Evolutionary conservation across 35 echinoderm and acorn worm genomes (phyloP).

Genomic region (Eucidaris tribuloides): DNA sequence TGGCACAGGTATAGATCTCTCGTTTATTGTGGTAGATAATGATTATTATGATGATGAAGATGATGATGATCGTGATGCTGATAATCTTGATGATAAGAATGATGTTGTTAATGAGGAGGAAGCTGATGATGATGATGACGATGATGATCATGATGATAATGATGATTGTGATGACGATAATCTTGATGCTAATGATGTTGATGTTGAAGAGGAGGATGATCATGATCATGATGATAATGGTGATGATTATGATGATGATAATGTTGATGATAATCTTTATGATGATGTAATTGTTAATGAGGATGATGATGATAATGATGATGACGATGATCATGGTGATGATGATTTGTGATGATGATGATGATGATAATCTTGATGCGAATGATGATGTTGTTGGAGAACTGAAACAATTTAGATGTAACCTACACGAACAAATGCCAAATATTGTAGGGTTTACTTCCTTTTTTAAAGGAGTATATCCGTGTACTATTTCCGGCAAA

Average conservation of each 20-base stretch:
- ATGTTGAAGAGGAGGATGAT: background rate
- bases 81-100: background rate
- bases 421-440: background rate
- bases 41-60: background rate
- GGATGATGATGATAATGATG: background rate
- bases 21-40: background rate
- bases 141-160: background rate
- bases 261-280: background rate
- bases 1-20: constrained; percentile 73
- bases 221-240: background rate
- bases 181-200: background rate
- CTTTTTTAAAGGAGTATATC: background rate
- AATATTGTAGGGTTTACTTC: background rate
- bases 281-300: background rate
- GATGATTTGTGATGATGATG: background rate
- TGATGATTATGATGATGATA: background rate
- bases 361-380: background rate
- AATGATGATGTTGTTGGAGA: no score
- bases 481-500: background rate
- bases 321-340: background rate
- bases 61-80: background rate
- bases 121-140: background rate
- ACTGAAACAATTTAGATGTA: background rate
- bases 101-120: background rate
- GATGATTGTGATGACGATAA: background rate